These are phyloP conservation scores for Gymnothorax reevesii DNA, from an alignment of 2,797 vertebrate genomes.

Conservation along the genomic window DNA sequence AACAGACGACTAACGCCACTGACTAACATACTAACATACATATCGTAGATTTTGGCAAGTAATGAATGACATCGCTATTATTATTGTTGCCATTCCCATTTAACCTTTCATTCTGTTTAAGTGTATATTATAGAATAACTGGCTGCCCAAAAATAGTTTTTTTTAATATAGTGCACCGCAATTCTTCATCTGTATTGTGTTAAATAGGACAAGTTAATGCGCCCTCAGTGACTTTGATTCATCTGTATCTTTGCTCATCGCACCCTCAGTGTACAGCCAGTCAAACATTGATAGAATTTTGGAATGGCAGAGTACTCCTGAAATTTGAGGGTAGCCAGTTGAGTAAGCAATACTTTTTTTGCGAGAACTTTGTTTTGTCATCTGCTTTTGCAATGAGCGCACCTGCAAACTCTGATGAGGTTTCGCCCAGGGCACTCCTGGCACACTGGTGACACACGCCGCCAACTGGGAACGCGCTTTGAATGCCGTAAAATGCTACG, in stretches of 20 bases:
- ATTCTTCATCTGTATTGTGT: constrained; percentile 60
- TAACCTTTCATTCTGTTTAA: not conserved
- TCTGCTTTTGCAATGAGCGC: constrained; percentile 66
- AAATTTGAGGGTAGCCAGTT: constrained; percentile 54
- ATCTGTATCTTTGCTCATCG: constrained; percentile 60
- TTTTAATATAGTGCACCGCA: constrained; percentile 33
- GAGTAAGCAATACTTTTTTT: constrained; percentile 73
- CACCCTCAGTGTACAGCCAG: constrained; percentile 69
- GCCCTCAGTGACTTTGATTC: constrained; percentile 54
- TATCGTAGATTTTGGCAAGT: too few relatives aligned
- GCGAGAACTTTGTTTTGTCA: constrained; percentile 71
- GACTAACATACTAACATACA: too few relatives aligned
- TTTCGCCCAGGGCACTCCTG: constrained; percentile 66
- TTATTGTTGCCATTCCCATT: not conserved
- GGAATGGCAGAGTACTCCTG: constrained; percentile 60
- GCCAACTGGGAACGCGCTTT: constrained; percentile 64
- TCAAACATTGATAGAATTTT: constrained; percentile 57
- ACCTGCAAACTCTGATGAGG: constrained; percentile 75
- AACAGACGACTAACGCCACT: too few relatives aligned
- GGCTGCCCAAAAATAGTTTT: too few relatives aligned
- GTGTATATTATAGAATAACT: too few relatives aligned
- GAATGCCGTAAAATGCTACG: constrained; percentile 68
- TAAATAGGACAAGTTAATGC: constrained; percentile 34
- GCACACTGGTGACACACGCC: constrained; percentile 59
- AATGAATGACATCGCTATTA: not conserved